A percentile compares a stretch with the other conserved stretches of the same genome.
These are phyloP conservation scores for Thaumatotibia leucotreta DNA, from an alignment of 1,140 invertebrate genomes.

Conservation along the genomic window DNA sequence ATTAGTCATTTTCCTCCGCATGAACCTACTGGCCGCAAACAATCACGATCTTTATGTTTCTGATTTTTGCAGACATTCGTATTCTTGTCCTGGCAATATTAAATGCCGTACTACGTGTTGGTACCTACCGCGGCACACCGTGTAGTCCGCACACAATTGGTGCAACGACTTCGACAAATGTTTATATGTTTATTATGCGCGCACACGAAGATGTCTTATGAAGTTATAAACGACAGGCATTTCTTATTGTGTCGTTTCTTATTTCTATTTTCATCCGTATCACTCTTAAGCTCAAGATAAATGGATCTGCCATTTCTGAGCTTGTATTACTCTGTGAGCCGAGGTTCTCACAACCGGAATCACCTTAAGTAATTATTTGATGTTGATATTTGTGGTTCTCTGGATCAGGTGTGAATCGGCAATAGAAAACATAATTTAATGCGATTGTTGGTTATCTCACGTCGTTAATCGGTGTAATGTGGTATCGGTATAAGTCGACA, in stretches of 20 bases:
- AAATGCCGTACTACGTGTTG: slow-evolving; percentile 6
- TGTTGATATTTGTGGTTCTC: slow-evolving; percentile 21
- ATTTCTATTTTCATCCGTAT: slow-evolving; percentile 48
- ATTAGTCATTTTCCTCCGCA: too few relatives aligned
- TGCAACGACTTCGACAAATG: slow-evolving; percentile 50
- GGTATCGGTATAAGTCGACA: slow-evolving; percentile 28
- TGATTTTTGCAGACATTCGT: too few relatives aligned
- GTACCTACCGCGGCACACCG: slow-evolving; percentile 43
- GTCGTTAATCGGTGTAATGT: slow-evolving; percentile 34
- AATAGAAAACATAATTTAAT: slow-evolving; percentile 40
- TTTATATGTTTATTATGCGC: slow-evolving; percentile 54
- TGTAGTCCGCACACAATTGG: slow-evolving; percentile 51
- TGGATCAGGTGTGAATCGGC: slow-evolving; percentile 35
- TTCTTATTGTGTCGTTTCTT: slow-evolving; percentile 49
- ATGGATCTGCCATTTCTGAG: slow-evolving; percentile 37
- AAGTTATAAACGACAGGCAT: slow-evolving; percentile 55
- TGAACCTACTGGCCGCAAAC: too few relatives aligned
- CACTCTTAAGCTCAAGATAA: slow-evolving; percentile 41
- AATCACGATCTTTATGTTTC: neutral
- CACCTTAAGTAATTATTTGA: slow-evolving; percentile 18
- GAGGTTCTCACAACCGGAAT: neutral
- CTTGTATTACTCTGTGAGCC: slow-evolving; percentile 19
- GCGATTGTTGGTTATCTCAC: slow-evolving; percentile 34
- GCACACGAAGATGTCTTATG: slow-evolving; percentile 52
- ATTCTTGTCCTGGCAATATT: neutral